Conservation (phyloP, 2,797 vertebrate genomes). For the Enteromius paludinosus region DNA sequence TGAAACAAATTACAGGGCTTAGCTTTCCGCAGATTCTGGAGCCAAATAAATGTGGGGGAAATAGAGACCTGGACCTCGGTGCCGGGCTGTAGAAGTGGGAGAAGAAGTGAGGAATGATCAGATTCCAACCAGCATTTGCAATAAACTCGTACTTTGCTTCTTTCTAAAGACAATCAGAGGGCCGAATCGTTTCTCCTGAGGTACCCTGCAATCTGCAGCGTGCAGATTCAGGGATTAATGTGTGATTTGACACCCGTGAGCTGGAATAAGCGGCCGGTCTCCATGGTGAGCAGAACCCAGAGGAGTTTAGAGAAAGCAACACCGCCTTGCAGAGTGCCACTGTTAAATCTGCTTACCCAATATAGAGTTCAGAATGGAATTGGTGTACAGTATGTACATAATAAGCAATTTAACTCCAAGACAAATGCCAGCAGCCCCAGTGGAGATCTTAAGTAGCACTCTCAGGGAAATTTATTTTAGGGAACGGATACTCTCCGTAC, state of each 20-base stretch:
- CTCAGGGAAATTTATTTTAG: conserved; percentile 26
- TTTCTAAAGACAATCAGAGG: conserved; percentile 4
- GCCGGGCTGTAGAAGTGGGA: neutral
- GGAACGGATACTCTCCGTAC: neutral
- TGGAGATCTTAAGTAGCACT: conserved; percentile 37
- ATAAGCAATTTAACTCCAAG: conserved; percentile 41
- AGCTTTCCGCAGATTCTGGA: conserved; percentile 40
- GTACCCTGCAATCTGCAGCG: conserved; percentile 16
- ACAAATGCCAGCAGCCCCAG: conserved; percentile 23
- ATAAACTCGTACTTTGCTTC: neutral
- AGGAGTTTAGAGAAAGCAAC: conserved; percentile 19
- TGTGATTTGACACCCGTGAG: conserved; percentile 35
- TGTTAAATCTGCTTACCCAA: conserved; percentile 31
- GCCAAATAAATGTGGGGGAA: conserved; percentile 32
- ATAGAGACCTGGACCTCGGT: conserved; percentile 8
- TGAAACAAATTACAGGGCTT: conserved; percentile 49
- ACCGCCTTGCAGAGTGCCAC: neutral
- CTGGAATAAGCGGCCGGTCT: conserved; percentile 17
- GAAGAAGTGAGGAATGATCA: conserved; percentile 9
- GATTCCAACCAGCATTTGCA: neutral
- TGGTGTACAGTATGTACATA: conserved; percentile 36
- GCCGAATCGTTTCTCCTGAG: neutral
- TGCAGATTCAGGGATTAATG: conserved; percentile 21
- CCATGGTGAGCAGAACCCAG: conserved; percentile 28
- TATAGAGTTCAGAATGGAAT: conserved; percentile 21